Conservation (phyloP, 1,140 invertebrate species). For the Calosoma granatense region DNA sequence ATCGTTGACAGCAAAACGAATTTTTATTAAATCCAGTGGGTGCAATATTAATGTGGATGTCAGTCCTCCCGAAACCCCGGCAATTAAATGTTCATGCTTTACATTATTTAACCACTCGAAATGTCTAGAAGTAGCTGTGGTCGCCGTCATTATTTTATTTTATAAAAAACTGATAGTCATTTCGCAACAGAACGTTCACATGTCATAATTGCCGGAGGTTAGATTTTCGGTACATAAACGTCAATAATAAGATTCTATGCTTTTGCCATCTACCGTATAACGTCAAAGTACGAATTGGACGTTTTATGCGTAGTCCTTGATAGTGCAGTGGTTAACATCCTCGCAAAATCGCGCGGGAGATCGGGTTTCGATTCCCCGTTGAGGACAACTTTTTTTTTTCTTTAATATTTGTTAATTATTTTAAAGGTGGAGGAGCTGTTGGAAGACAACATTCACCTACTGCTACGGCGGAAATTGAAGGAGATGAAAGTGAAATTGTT, state of each 20-base stretch:
- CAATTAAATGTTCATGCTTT: slow-evolving; percentile 87
- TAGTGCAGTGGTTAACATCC: neutral
- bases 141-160: slow-evolving; percentile 7
- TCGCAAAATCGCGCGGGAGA: neutral
- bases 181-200: neutral
- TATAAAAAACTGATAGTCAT: neutral
- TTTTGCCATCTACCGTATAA: no score
- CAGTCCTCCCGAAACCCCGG: slow-evolving; percentile 87
- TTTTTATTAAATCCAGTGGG: slow-evolving; percentile 94
- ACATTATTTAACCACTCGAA: slow-evolving; percentile 52
- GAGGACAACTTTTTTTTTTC: neutral
- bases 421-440: slow-evolving; percentile 36
- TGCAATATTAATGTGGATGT: slow-evolving; percentile 82
- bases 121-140: neutral
- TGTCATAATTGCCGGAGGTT: slow-evolving; percentile 5
- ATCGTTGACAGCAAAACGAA: slow-evolving; percentile 94
- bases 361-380: neutral
- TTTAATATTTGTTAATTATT: neutral
- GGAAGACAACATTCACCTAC: slow-evolving; percentile 43
- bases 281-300: no score
- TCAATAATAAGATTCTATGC: no score
- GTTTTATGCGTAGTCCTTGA: no score
- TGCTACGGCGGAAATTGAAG: slow-evolving; percentile 60
- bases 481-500: slow-evolving; percentile 54
- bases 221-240: neutral